Percentiles rank a stretch among this genome's conserved stretches.
phyloP scores from a whole-genome alignment of 2,888 invertebrate species.

The Leucophenga maculata region DNA sequence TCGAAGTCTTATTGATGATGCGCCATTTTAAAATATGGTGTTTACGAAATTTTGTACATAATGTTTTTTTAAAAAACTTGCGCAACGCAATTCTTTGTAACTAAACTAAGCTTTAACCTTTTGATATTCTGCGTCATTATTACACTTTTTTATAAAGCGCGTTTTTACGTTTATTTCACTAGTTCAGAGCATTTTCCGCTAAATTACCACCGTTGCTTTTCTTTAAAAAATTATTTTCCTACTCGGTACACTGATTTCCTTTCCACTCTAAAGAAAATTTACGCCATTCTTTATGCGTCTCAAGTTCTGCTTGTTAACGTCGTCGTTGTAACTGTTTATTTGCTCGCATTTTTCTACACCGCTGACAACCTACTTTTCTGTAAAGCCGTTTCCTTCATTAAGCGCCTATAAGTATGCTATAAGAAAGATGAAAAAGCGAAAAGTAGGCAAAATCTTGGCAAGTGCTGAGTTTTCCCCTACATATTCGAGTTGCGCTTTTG shows the following conservation, averaged over 20 bases:
- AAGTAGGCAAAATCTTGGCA: constrained; percentile 32
- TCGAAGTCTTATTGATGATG: too few species aligned
- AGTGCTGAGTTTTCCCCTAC: background rate
- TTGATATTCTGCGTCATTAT: too few species aligned
- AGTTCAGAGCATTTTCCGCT: background rate
- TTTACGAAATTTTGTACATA: too few species aligned
- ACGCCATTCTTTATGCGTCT: background rate
- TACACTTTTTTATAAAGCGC: too few species aligned
- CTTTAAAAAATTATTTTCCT: background rate
- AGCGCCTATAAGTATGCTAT: constrained; percentile 48
- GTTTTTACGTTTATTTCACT: background rate
- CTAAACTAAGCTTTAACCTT: too few species aligned
- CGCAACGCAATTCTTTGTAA: too few species aligned
- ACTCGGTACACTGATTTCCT: background rate
- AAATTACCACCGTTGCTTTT: constrained; percentile 1
- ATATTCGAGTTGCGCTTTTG: constrained; percentile 38
- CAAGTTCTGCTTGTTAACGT: background rate
- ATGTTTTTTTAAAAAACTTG: too few species aligned
- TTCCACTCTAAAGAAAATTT: background rate
- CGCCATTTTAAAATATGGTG: too few species aligned
- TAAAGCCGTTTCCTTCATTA: constrained; percentile 55
- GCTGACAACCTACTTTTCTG: background rate
- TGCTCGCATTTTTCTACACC: background rate
- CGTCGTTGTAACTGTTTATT: background rate
- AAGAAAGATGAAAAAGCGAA: background rate